Base-by-base conservation (phyloP, 2,113 vertebrate species). In the Lophius piscatorius region DNA sequence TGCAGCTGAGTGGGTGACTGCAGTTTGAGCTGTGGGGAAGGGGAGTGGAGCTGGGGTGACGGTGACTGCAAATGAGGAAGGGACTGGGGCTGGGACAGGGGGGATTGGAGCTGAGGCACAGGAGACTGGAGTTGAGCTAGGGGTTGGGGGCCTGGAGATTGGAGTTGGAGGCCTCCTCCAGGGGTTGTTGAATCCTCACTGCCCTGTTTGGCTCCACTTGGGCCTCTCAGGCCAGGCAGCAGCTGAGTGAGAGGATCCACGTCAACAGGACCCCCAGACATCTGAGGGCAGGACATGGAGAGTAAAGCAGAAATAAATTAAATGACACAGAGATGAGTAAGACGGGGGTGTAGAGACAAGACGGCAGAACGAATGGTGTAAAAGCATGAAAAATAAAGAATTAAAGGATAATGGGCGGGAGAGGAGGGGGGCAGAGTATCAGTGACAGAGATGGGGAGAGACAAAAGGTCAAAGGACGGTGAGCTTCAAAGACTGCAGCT, bases 161-260 rank as follows among this genome's bases (percentile, higher is more conserved):
- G 81, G 45, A 75, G 77, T 3, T 70, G 71, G 57, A 67, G 74
- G 50, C 67, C 72, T 48, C 60, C 76, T 52, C 69, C 84, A 20
- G 75, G 68, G 34, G 76, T 68, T n/a, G 63, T 4, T 7, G 51
- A 55, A 47, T 74, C 78, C 59, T 76, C 85, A 0, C 40, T 55
- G 75, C 50, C 88, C 80, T 4, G 90, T 59, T 69, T 88, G 76
- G 90, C 91, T 63, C 88, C 93, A 11, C 83, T 76, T 0, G 89
- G 87, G 74, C 92, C 92, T 85, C 94, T 93, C 77, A 92, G 83
- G 0, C 92, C 87, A n/a, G 94, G 94, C 56, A 95, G 83, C 65
- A 95, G 88, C 86, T 95, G 93, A 80, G 87, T 89, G 61, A 94
- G 88, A 74, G 94, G 89, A 56, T 96, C 94, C 68, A 92, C 83